Evolutionary conservation across 2,797 vertebrate species (phyloP), one percentile per base, ranked within the genome.

Genomic region (Tinamus major): DNA sequence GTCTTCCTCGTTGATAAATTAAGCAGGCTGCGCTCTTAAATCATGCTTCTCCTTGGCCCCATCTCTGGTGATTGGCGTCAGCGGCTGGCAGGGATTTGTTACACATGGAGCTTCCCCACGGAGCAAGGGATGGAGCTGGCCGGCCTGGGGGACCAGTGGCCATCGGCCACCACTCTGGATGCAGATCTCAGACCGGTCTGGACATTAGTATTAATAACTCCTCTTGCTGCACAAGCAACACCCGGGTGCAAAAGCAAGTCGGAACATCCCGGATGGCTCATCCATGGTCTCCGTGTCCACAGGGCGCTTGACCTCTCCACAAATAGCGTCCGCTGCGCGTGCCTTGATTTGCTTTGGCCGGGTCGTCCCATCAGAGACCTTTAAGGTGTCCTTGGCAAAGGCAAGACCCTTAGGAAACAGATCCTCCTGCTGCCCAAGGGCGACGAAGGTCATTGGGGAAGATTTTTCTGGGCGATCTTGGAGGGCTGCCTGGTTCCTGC

Each of bases 111-210:
- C 9, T 17, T 92, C 61, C 49, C 15, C 27, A 26, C 8, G 15
- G 46, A 75, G 51, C 61, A 42, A 51, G 78, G 41, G 46, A 55
- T 42, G 65, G 74, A 83, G 51, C 42, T 0, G 0, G 16, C 39
- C 63, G 12, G 63, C 63, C 31, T 44, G 44, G 8, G 21, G 49
- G 53, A 35, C 16, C 29, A 2, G 27, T 24, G 2, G 26, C 44
- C 15, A 1, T 46, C 1, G 1, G 51, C 27, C 29, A 6, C 18
- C 0, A 0, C 48, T 6, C 18, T 0, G 2, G 29, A 24, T 72
- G 55, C 41, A 79, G 48, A 65, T 56, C 64, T 0, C 0, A 33
- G 39, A 41, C 53, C 81, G 51, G 24, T 63, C 61, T 20, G 51
- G 65, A 41, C 89, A 77, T 1, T 24, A 4, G 2, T 58, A 27